Conservation (phyloP, 2,113 vertebrate genomes). For the Trogon melanurus region DNA sequence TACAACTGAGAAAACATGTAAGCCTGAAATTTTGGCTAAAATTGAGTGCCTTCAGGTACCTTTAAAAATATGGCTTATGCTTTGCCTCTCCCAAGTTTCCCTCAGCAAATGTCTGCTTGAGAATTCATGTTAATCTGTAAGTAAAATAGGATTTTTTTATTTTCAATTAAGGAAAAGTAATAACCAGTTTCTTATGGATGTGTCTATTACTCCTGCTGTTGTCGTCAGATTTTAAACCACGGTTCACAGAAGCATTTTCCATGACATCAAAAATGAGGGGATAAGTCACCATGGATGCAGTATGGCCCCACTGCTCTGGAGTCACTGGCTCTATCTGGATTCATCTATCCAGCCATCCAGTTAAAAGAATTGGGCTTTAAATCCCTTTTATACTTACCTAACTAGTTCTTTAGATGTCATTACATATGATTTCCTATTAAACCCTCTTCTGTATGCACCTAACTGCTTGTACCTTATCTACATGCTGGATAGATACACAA, state of each 20-base stretch:
- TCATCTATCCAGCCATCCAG: not conserved
- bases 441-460: not conserved
- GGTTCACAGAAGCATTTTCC: not conserved
- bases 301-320: not conserved
- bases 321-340: not conserved
- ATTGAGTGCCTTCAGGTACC: not conserved
- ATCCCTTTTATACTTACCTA: not conserved
- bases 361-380: not conserved
- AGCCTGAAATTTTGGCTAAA: not conserved
- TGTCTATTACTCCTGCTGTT: not conserved
- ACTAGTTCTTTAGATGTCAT: not conserved
- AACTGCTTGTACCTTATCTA: not conserved
- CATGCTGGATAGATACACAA: not conserved
- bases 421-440: not conserved
- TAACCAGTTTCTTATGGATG: not conserved
- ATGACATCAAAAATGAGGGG: not conserved
- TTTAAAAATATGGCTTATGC: not conserved
- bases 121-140: not conserved
- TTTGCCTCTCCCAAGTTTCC: not conserved
- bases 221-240: not conserved
- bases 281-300: not conserved
- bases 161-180: not conserved
- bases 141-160: not conserved
- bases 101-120: not conserved
- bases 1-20: not conserved